Conservation (phyloP, 2,888 invertebrate species). For the Therioaphis trifolii region DNA sequence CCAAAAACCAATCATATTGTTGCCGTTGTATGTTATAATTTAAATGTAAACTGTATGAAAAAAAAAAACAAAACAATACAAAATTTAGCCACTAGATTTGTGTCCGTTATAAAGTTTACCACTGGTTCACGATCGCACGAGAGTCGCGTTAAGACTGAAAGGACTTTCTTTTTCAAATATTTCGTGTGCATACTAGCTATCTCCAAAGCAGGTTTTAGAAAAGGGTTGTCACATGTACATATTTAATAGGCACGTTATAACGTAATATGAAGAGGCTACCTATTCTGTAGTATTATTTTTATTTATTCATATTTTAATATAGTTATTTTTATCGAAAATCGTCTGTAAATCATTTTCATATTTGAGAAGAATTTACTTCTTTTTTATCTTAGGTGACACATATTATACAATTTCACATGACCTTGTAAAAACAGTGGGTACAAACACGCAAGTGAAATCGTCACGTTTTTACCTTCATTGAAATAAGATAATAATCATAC, state of each 20-base stretch:
- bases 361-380: not conserved
- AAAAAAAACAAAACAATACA: too few species aligned
- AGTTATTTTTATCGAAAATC: not conserved
- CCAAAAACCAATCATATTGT: conserved; percentile 4
- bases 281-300: too few species aligned
- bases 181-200: not conserved
- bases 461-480: conserved; percentile 32
- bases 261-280: too few species aligned
- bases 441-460: conserved; percentile 30
- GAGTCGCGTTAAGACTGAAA: conserved; percentile 49
- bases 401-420: not conserved
- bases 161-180: conserved; percentile 57
- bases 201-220: conserved; percentile 39
- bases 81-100: not conserved
- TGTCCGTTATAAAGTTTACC: not conserved
- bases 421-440: not conserved
- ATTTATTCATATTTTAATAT: too few species aligned
- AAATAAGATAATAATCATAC: conserved; percentile 9
- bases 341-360: not conserved
- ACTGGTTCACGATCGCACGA: conserved; percentile 41
- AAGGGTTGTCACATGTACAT: conserved; percentile 26
- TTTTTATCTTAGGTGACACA: not conserved
- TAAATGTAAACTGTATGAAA: not conserved
- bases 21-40: not conserved
- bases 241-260: not conserved